Evolutionary conservation across 2,888 invertebrate species (phyloP).

Genomic region (Rhamphomyia laevipes): DNA sequence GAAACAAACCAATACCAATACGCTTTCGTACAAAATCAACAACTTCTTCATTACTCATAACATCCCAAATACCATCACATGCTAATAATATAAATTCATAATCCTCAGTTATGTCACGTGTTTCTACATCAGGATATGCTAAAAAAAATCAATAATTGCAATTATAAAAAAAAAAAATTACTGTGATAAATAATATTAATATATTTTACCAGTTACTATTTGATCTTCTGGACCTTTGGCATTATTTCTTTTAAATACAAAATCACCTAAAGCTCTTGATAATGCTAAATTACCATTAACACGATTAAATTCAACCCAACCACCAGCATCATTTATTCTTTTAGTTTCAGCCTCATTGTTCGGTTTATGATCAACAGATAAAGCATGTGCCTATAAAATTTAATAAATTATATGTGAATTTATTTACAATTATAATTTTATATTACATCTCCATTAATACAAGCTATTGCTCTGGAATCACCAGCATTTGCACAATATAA

Average conservation of each 20-base stretch:
- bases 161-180: neutral
- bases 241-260: slow-evolving; percentile 87
- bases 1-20: slow-evolving; percentile 71
- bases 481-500: slow-evolving; percentile 96
- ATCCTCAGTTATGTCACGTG: slow-evolving; percentile 66
- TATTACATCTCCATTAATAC: slow-evolving; percentile 64
- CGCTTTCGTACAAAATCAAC: slow-evolving; percentile 78
- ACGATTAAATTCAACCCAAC: slow-evolving; percentile 93
- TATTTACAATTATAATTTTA: neutral
- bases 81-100: slow-evolving; percentile 96
- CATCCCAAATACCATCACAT: slow-evolving; percentile 99
- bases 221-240: slow-evolving; percentile 81
- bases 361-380: slow-evolving; percentile 94
- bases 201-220: slow-evolving; percentile 80
- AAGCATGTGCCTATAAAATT: slow-evolving; percentile 44
- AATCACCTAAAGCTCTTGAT: slow-evolving; percentile 93
- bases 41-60: slow-evolving; percentile 89
- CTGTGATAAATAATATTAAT: too few relatives aligned
- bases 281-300: slow-evolving; percentile 98
- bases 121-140: slow-evolving; percentile 90
- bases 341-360: slow-evolving; percentile 75
- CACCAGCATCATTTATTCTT: slow-evolving; percentile 87
- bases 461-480: slow-evolving; percentile 89
- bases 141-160: slow-evolving; percentile 19
- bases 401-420: neutral